Conservation (phyloP, 2,113 vertebrate genomes). For the Phyllostomus discolor region DNA sequence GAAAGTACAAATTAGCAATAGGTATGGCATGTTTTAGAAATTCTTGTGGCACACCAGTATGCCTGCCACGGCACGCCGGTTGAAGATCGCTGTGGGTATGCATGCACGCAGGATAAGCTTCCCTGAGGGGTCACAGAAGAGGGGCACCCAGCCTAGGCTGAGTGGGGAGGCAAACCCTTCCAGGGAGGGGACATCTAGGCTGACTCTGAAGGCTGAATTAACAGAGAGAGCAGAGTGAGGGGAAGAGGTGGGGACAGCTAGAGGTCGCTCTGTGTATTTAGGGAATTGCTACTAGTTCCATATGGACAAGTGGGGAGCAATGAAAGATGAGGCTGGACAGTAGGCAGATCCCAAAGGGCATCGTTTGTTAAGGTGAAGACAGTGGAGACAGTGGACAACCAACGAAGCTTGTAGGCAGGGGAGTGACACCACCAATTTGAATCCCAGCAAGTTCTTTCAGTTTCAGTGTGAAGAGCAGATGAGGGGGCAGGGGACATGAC, state of each 20-base stretch:
- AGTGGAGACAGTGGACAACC: too few species aligned
- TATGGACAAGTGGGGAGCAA: not conserved
- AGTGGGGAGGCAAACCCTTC: not conserved
- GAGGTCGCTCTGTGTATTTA: not conserved
- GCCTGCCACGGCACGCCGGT: too few species aligned
- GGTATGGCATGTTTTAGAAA: not conserved
- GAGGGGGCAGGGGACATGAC: rapidly evolving
- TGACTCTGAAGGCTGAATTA: not conserved
- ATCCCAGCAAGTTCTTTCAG: not conserved
- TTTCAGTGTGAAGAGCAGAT: not conserved
- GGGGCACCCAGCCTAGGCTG: not conserved
- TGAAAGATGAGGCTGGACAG: not conserved
- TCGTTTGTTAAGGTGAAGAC: not conserved
- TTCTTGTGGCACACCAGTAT: not conserved
- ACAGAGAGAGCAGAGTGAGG: not conserved
- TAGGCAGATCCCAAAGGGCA: not conserved
- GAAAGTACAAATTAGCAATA: not conserved
- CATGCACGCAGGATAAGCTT: not conserved
- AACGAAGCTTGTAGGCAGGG: not conserved
- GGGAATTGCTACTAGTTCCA: not conserved
- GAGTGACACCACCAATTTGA: not conserved
- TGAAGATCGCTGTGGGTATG: too few species aligned
- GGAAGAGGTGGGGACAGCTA: not conserved
- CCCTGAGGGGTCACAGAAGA: not conserved
- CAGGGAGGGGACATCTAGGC: too few species aligned